Conservation (phyloP, 2,888 invertebrate genomes). For the Melanophora roralis region DNA sequence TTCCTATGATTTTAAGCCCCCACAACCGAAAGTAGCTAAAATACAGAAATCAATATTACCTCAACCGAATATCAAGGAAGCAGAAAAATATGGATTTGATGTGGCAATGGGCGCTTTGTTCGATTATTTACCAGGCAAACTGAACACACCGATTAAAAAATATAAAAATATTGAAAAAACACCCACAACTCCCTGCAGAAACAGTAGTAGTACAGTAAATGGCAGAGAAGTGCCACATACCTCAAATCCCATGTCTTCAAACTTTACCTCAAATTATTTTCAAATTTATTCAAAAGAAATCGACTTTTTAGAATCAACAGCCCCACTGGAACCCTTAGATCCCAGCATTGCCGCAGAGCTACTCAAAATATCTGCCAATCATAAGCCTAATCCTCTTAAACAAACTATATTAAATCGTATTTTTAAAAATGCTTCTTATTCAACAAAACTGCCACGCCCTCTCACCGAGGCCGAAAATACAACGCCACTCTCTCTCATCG, state of each 20-base stretch:
- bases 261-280: conserved; percentile 36
- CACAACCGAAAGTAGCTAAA: conserved; percentile 64
- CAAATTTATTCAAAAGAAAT: conserved; percentile 69
- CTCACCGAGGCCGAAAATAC: too few species aligned
- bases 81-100: conserved; percentile 81
- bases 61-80: conserved; percentile 25
- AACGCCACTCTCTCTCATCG: too few species aligned
- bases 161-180: conserved; percentile 64
- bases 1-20: conserved; percentile 62
- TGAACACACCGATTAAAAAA: conserved; percentile 73
- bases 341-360: conserved; percentile 81
- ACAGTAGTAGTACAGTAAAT: conserved; percentile 39
- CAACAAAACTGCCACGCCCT: conserved; percentile 60
- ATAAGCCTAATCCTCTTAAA: conserved; percentile 84
- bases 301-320: conserved; percentile 80
- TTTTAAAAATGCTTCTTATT: conserved; percentile 67
- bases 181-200: conserved; percentile 36
- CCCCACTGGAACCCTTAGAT: conserved; percentile 82
- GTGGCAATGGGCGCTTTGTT: conserved; percentile 88
- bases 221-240: conserved; percentile 34
- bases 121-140: conserved; percentile 89
- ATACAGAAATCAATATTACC: conserved; percentile 30
- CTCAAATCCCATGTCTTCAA: conserved; percentile 13
- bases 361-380: conserved; percentile 89
- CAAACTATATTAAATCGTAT: conserved; percentile 78